phyloP scores from a whole-genome alignment of 2,888 invertebrate species.

The Cantharis rustica region DNA sequence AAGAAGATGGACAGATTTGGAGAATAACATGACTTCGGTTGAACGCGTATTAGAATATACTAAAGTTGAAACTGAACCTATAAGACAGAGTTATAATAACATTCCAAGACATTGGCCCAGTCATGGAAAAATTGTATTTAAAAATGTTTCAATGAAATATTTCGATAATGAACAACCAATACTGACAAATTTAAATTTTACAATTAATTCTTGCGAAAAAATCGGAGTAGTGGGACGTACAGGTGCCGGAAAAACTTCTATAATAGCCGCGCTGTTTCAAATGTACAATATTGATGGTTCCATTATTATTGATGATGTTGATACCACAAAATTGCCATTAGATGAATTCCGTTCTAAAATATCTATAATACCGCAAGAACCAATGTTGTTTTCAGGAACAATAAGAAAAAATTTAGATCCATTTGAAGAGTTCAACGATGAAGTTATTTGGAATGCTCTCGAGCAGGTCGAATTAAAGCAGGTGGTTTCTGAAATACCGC shows the following conservation, averaged over 20 bases:
- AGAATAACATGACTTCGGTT: conserved; percentile 86
- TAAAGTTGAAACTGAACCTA: conserved; percentile 54
- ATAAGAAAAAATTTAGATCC: conserved; percentile 90
- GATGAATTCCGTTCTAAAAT: conserved; percentile 76
- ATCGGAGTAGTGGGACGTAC: conserved; percentile 83
- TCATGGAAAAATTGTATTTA: conserved; percentile 71
- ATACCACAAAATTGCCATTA: conserved; percentile 72
- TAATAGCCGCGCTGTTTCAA: conserved; percentile 80
- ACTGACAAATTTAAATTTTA: conserved; percentile 71
- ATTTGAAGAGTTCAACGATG: conserved; percentile 79
- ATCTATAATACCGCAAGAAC: conserved; percentile 87
- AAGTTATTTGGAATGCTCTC: conserved; percentile 79
- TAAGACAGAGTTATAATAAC: conserved; percentile 45
- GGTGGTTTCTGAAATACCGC: conserved; percentile 63
- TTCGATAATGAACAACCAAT: conserved; percentile 72
- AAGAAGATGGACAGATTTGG: conserved; percentile 83
- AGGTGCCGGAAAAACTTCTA: conserved; percentile 83
- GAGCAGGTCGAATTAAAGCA: conserved; percentile 54
- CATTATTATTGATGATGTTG: conserved; percentile 79
- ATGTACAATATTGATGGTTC: conserved; percentile 78
- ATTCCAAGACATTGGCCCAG: conserved; percentile 78
- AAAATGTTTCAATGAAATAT: conserved; percentile 74
- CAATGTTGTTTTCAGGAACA: conserved; percentile 84
- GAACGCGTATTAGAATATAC: conserved; percentile 69
- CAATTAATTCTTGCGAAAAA: conserved; percentile 71